These are phyloP conservation scores for Stigmatopora nigra DNA, from an alignment of 2,113 vertebrate genomes.

Conservation along the genomic window DNA sequence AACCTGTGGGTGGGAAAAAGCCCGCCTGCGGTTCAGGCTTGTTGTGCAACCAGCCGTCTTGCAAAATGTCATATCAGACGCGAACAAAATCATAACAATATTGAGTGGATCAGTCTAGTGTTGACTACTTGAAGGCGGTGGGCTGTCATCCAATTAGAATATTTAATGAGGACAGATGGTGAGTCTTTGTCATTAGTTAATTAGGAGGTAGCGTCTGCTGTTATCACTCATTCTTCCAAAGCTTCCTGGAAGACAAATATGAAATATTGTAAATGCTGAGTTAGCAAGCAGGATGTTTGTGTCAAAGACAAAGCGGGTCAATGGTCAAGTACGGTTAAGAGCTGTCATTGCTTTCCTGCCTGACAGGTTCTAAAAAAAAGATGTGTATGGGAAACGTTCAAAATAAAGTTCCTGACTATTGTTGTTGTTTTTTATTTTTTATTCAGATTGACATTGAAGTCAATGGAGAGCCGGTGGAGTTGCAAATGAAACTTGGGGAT, in stretches of 20 bases:
- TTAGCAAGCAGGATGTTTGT: conserved; percentile 18
- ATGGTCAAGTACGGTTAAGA: no score
- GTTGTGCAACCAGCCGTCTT: conserved; percentile 53
- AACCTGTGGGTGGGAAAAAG: conserved; percentile 17
- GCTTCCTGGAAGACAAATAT: conserved; percentile 27
- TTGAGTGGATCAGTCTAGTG: neutral
- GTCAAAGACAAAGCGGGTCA: no score
- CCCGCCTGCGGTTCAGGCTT: conserved; percentile 33
- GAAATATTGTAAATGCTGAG: conserved; percentile 30
- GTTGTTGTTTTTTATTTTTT: neutral
- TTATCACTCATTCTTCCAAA: conserved; percentile 41
- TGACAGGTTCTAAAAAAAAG: no score
- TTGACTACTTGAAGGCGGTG: neutral
- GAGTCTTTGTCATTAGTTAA: conserved; percentile 40
- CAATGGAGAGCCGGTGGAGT: conserved; percentile 88
- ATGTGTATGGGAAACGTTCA: no score
- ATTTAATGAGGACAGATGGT: conserved; percentile 27
- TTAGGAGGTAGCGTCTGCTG: conserved; percentile 44
- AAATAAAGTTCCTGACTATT: no score
- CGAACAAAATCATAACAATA: conserved; percentile 1
- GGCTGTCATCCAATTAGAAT: conserved; percentile 16
- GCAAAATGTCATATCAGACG: conserved; percentile 6
- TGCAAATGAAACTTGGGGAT: conserved; percentile 98
- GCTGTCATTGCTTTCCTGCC: no score
- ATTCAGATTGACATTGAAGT: conserved; percentile 97